phyloP scores from a whole-genome alignment of 1,140 invertebrate genomes.

The Euwallacea fornicatus region DNA sequence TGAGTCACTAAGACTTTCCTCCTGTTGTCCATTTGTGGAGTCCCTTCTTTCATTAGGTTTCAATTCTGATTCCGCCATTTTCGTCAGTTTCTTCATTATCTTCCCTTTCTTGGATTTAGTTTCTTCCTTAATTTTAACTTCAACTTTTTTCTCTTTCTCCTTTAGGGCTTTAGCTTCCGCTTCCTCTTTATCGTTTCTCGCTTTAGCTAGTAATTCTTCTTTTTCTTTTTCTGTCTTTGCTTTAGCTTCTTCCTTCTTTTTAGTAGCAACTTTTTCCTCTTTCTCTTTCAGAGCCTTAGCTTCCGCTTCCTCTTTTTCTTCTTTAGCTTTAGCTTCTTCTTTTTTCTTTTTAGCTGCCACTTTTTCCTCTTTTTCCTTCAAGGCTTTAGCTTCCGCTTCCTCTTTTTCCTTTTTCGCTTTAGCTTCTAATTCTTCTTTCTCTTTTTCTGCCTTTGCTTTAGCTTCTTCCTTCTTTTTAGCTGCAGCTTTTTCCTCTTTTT shows the following conservation, averaged over 20 bases:
- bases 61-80: slow-evolving; percentile 34
- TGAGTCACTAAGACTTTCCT: too few relatives aligned
- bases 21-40: too few relatives aligned
- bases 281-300: slow-evolving; percentile 38
- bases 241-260: slow-evolving; percentile 21
- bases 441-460: slow-evolving; percentile 16
- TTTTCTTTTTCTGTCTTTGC: slow-evolving; percentile 15
- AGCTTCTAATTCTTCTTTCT: slow-evolving; percentile 25
- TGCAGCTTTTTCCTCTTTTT: slow-evolving; percentile 13
- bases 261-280: too few relatives aligned
- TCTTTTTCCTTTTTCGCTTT: slow-evolving; percentile 25
- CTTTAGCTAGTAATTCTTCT: slow-evolving; percentile 23
- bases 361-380: slow-evolving; percentile 41
- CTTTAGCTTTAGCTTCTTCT: slow-evolving; percentile 37
- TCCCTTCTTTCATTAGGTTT: slow-evolving; percentile 3
- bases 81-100: slow-evolving; percentile 39
- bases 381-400: slow-evolving; percentile 37
- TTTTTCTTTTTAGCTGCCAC: slow-evolving; percentile 40
- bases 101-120: slow-evolving; percentile 37
- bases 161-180: slow-evolving; percentile 40
- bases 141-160: slow-evolving; percentile 39
- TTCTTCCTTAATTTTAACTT: slow-evolving; percentile 38
- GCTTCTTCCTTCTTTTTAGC: slow-evolving; percentile 31
- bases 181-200: slow-evolving; percentile 26
- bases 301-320: slow-evolving; percentile 40